Evolutionary conservation across 2,888 invertebrate species (phyloP).

Genomic region (Cancer borealis): DNA sequence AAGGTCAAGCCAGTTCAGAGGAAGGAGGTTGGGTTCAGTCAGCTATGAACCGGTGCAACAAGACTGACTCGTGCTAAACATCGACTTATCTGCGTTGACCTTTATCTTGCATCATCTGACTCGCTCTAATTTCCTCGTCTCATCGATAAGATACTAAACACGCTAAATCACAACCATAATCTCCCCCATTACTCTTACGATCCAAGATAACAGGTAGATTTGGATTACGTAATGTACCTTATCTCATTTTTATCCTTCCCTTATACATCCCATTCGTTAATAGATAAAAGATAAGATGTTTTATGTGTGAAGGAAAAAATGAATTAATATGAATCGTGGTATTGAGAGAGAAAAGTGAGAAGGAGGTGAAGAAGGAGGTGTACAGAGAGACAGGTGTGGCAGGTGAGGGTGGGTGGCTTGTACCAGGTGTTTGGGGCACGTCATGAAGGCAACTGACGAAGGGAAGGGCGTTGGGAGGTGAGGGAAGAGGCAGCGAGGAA

Average conservation of each 20-base stretch:
- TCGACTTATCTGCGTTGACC: background rate
- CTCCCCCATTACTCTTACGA: background rate
- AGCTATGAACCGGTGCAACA: conserved; percentile 32
- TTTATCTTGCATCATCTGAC: background rate
- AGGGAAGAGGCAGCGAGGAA: background rate
- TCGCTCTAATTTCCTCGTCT: background rate
- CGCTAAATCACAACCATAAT: background rate
- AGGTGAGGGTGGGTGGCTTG: background rate
- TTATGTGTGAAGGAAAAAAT: background rate
- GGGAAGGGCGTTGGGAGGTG: background rate
- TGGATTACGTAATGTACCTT: background rate
- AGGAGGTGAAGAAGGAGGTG: background rate
- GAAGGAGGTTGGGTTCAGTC: background rate
- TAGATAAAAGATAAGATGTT: background rate
- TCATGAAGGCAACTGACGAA: background rate
- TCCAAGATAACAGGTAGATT: background rate
- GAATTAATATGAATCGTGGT: background rate
- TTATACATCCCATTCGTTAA: background rate
- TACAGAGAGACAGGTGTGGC: background rate
- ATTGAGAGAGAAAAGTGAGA: background rate
- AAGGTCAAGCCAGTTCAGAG: background rate
- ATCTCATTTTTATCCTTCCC: background rate
- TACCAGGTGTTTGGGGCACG: background rate
- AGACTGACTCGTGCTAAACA: background rate
- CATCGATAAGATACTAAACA: background rate